These are phyloP conservation scores for Bhutanitis thaidina DNA, from an alignment of 2,888 invertebrate species.

Conservation along the genomic window DNA sequence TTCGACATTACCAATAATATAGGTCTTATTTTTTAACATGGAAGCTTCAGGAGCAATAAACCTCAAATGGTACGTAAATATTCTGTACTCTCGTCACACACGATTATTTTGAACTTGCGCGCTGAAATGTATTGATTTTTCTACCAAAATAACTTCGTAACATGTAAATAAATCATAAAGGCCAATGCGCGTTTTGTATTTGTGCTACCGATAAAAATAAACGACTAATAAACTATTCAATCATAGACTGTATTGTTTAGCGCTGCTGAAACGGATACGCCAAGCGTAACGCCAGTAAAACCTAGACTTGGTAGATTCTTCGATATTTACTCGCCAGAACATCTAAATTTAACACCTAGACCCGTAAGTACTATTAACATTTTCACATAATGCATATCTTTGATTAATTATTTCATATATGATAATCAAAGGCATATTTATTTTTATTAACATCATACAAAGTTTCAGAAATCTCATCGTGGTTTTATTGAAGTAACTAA, in stretches of 20 bases:
- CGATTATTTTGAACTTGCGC: constrained; percentile 69
- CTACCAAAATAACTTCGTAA: constrained; percentile 66
- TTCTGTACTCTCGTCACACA: constrained; percentile 18
- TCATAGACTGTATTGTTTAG: constrained; percentile 32
- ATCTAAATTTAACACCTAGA: constrained; percentile 69
- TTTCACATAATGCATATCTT: neutral
- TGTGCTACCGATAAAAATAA: constrained; percentile 17
- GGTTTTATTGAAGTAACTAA: constrained; percentile 41
- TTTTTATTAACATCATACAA: neutral
- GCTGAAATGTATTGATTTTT: constrained; percentile 76
- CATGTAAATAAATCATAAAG: constrained; percentile 78
- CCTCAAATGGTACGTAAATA: constrained; percentile 44
- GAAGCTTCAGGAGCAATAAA: constrained; percentile 39
- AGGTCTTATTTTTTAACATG: constrained; percentile 30
- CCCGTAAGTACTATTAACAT: constrained; percentile 48
- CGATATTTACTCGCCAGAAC: constrained; percentile 72
- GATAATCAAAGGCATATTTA: neutral
- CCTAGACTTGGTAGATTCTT: constrained; percentile 63
- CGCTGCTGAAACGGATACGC: constrained; percentile 38
- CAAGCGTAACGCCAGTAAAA: constrained; percentile 55
- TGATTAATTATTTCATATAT: neutral
- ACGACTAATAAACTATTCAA: constrained; percentile 9
- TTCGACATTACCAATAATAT: too few species aligned
- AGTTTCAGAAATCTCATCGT: constrained; percentile 47
- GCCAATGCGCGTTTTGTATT: constrained; percentile 25